phyloP scores from a whole-genome alignment of 2,888 invertebrate species.

The Cataglyphis livida region DNA sequence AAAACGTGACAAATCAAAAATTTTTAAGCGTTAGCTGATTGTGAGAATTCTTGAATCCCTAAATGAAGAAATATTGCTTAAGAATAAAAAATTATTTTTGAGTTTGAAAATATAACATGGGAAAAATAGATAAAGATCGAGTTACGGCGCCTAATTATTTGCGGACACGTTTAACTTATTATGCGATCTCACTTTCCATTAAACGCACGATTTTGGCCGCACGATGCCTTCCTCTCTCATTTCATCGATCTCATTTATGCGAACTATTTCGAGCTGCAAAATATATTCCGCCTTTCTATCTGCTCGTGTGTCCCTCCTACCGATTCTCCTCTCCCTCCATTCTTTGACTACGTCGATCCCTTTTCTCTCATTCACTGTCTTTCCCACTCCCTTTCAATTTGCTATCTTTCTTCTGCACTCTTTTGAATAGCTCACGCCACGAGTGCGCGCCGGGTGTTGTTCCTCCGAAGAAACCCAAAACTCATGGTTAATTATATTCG shows the following conservation, averaged over 20 bases:
- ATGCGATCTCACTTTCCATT: conserved; percentile 2
- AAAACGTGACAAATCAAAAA: not conserved
- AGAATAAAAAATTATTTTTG: not conserved
- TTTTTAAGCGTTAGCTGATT: not conserved
- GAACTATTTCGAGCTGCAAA: conserved; percentile 42
- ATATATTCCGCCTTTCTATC: conserved; percentile 61
- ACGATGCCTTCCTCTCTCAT: conserved; percentile 32
- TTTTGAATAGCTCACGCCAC: conserved; percentile 34
- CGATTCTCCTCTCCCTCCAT: not conserved
- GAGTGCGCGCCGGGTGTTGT: conserved; percentile 63
- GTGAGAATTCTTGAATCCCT: not conserved
- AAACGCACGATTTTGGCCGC: conserved; percentile 37
- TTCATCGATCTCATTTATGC: conserved; percentile 51
- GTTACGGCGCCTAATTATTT: conserved; percentile 26
- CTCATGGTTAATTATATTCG: conserved; percentile 85
- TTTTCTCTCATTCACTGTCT: conserved; percentile 34
- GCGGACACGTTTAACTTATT: conserved; percentile 13
- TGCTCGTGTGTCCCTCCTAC: conserved; percentile 57
- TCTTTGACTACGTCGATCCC: conserved; percentile 26
- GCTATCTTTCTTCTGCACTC: conserved; percentile 26
- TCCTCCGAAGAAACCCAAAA: conserved; percentile 83
- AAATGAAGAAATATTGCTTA: not conserved
- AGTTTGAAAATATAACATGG: not conserved
- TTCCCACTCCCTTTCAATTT: not conserved
- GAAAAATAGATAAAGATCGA: not conserved